Percentiles rank a stretch among this genome's conserved stretches.
These are phyloP conservation scores for Micromussa lordhowensis DNA, from an alignment of 92 coral and sea anemone genomes.

Conservation along the genomic window DNA sequence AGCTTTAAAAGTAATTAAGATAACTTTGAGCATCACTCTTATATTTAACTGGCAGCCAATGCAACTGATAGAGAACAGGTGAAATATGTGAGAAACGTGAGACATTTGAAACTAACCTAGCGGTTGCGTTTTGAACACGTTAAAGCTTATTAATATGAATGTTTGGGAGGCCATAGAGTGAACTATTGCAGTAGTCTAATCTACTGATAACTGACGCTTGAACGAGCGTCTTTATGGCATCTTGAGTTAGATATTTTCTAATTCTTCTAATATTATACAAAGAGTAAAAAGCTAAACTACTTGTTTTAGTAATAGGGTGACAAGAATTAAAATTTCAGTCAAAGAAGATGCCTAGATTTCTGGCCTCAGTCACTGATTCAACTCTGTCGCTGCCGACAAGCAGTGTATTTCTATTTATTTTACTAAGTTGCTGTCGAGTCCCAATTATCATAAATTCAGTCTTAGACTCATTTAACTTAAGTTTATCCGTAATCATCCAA, in stretches of 20 bases:
- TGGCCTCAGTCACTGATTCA: not conserved
- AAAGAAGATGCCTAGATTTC: not conserved
- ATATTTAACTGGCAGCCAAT: no score
- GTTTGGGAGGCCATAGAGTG: not conserved
- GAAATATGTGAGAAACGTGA: no score
- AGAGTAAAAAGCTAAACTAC: not conserved
- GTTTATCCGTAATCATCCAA: constrained; percentile 18
- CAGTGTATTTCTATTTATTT: not conserved
- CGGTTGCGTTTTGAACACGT: not conserved
- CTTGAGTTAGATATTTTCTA: not conserved
- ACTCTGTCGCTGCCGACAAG: not conserved
- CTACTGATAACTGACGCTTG: not conserved
- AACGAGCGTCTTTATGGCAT: not conserved
- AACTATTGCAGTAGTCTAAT: no score
- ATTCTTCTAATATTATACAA: not conserved
- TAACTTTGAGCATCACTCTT: not conserved
- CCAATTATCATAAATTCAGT: constrained; percentile 23
- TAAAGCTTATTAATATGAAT: not conserved
- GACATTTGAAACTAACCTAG: not conserved
- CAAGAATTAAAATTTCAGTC: not conserved
- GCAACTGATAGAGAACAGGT: no score
- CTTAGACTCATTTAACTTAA: constrained; percentile 2
- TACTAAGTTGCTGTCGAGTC: constrained; percentile 20
- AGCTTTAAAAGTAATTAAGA: no score
- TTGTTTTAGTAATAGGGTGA: not conserved